Conservation (phyloP, 2,113 vertebrate genomes). For the Cacatua alba region DNA sequence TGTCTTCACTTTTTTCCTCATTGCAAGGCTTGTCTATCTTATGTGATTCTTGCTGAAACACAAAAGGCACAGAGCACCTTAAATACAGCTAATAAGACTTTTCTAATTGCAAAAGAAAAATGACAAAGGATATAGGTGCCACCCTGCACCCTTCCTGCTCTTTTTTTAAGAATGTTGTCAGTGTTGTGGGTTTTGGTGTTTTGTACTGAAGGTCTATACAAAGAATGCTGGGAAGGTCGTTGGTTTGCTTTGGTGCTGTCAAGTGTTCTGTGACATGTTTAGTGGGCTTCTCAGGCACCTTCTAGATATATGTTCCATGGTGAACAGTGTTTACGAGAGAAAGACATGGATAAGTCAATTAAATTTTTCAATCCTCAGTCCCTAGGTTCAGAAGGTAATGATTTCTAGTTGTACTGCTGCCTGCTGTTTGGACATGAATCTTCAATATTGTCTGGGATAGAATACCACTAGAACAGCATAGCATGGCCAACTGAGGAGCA, state of each 20-base stretch:
- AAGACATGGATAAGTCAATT: background rate
- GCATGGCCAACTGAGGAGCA: background rate
- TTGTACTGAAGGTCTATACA: background rate
- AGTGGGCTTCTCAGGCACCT: background rate
- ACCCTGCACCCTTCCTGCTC: background rate
- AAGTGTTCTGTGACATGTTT: background rate
- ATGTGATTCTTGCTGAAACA: background rate
- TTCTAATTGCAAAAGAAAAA: background rate
- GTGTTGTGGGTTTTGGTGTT: background rate
- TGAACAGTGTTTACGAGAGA: background rate
- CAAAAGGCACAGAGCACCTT: background rate
- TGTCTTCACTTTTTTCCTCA: background rate
- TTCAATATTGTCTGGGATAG: background rate
- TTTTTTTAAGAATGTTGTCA: background rate
- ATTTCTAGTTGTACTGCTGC: background rate
- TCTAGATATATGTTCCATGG: background rate
- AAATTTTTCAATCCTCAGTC: background rate
- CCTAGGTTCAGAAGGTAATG: background rate
- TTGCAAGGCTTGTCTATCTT: background rate
- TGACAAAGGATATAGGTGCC: background rate
- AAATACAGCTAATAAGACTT: background rate
- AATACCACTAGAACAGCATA: background rate
- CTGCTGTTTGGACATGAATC: background rate
- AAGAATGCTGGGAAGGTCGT: background rate
- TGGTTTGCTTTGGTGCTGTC: background rate